Base-by-base conservation (phyloP, 1,140 invertebrate species). In the Zaprionus taronus region DNA sequence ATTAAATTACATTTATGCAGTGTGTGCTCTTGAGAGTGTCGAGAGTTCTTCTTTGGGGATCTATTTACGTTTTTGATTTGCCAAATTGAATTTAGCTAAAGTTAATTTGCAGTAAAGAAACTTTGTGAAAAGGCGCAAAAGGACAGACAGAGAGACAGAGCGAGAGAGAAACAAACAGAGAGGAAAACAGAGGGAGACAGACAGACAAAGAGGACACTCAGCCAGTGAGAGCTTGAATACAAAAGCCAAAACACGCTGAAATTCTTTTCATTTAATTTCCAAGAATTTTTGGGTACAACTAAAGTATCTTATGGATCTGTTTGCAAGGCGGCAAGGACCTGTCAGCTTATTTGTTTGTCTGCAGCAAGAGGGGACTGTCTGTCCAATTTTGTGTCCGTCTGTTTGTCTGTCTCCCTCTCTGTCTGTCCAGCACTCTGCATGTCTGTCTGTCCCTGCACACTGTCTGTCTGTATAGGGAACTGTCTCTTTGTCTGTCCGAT, bases 1-100 rank as follows among this genome's bases (percentile, higher is more conserved):
- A 84, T 80, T 87, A 83, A 87, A 83, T 86, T 80, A 77, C 80
- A 83, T 86, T 82, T 86, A 73, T 72, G 73, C 63, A 55, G 61
- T 71, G 63, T 47, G 12, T 38, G 41, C 41, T 47, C 41, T 47
- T 15, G 2, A 47, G 55, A 62, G 44, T 71, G 63, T 72, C 49
- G 62, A 38, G 31, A 20, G 17, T 51, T 24, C 47, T 41, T 63
- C 12, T 28, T 44, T 70, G 53, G 26, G 57, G 41, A 74, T 81
- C 72, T 81, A 66, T 78, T 85, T 77, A 58, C 68, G 53, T 77
- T 81, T 79, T 70, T 57, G 83, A 82, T 68, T 79, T 86, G 64
- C 68, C 72, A 82, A 86, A 86, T 71, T 71, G 56, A 81, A 86
- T 76, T 83, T 71, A 61, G 22, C 65, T 71, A 78, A 85, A 85